Conservation (phyloP, 2,797 vertebrate species). For the Helarctos malayanus region DNA sequence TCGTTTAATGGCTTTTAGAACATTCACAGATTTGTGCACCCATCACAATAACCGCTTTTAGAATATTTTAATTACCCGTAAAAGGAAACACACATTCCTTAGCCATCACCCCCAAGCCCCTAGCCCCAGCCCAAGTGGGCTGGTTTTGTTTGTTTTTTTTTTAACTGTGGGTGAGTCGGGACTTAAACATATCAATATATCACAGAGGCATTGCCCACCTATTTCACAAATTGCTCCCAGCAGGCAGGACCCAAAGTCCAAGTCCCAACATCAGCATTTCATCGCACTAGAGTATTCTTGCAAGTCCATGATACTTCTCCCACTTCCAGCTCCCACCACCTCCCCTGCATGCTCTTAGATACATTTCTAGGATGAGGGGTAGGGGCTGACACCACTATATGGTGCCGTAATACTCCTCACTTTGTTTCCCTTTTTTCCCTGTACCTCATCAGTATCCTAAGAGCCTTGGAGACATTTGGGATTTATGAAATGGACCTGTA, state of each 20-base stretch:
- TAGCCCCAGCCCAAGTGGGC: neutral
- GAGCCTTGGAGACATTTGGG: neutral
- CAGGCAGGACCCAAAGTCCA: neutral
- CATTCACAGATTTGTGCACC: neutral
- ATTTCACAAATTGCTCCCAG: neutral
- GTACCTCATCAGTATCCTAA: neutral
- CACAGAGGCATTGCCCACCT: neutral
- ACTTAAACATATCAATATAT: neutral
- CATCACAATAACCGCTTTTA: neutral
- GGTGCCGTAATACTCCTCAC: neutral
- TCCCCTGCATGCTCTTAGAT: neutral
- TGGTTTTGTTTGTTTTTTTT: neutral
- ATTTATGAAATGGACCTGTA: neutral
- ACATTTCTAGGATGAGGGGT: neutral
- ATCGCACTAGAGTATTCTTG: neutral
- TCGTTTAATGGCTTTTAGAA: neutral
- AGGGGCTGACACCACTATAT: neutral
- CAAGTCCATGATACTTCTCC: neutral
- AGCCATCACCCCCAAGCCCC: neutral
- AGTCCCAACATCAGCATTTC: neutral
- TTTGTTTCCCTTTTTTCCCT: neutral
- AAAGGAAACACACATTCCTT: neutral
- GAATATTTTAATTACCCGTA: neutral
- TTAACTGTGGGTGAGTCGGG: neutral
- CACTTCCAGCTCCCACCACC: neutral